These are phyloP conservation scores for Oeneis ivallda DNA, from an alignment of 2,888 invertebrate species.

Conservation along the genomic window DNA sequence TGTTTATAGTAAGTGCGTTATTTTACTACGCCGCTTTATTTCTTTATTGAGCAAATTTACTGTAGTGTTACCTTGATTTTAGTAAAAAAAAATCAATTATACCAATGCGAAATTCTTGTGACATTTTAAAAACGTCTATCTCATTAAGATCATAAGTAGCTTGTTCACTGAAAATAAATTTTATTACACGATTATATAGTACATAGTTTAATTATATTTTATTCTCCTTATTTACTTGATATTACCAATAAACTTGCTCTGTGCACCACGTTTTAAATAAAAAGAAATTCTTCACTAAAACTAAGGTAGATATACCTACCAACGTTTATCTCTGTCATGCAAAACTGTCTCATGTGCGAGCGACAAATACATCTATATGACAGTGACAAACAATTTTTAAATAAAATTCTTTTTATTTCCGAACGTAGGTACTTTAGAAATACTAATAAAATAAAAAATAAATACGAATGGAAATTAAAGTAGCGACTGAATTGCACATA, in stretches of 20 bases:
- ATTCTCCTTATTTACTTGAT: neutral
- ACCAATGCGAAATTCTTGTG: neutral
- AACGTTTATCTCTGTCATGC: neutral
- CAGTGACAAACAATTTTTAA: neutral
- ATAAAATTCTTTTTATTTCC: neutral
- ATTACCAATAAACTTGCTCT: conserved; percentile 11
- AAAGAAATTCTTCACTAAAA: neutral
- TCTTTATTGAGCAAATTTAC: conserved; percentile 11
- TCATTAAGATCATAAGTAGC: neutral
- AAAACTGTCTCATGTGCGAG: neutral
- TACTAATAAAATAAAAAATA: conserved; percentile 32
- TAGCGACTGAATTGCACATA: conserved; percentile 56
- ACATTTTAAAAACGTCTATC: neutral
- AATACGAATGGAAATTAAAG: conserved; percentile 44
- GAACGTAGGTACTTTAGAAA: conserved; percentile 8
- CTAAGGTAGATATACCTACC: no score
- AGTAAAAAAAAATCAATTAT: neutral
- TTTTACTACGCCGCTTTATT: neutral
- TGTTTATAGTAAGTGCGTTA: neutral
- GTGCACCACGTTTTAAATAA: neutral
- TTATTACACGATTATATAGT: conserved; percentile 4
- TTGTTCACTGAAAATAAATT: neutral
- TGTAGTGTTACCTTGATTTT: neutral
- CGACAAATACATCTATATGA: neutral
- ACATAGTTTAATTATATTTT: conserved; percentile 1